phyloP scores from a whole-genome alignment of 1,140 invertebrate genomes.

The Pseudomyrmex cubaensis region DNA sequence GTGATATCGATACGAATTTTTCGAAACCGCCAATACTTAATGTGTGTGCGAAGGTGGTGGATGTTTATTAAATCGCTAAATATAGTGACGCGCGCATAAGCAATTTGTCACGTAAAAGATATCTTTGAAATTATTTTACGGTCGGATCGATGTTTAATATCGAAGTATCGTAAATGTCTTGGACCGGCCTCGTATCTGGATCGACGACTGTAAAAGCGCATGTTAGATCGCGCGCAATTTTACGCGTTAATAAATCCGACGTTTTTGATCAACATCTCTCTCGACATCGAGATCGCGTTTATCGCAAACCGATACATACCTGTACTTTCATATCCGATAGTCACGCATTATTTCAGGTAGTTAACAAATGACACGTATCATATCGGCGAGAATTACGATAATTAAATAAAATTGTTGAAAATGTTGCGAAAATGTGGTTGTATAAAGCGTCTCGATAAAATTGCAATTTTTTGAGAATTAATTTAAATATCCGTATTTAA shows the following conservation, averaged over 20 bases:
- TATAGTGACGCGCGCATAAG: not conserved
- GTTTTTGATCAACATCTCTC: slow-evolving; percentile 48
- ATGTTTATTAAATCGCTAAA: no score
- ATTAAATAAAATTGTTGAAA: not conserved
- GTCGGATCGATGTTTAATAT: not conserved
- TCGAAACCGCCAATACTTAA: no score
- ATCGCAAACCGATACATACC: slow-evolving; percentile 6
- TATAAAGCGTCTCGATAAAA: not conserved
- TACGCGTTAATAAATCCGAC: slow-evolving; percentile 48
- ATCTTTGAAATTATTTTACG: not conserved
- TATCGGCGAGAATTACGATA: not conserved
- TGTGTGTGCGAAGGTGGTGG: no score
- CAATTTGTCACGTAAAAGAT: not conserved
- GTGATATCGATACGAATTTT: not conserved
- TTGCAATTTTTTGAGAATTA: not conserved
- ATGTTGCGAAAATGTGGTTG: not conserved
- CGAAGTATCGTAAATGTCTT: not conserved
- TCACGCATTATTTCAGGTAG: slow-evolving; percentile 43
- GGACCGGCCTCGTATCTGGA: not conserved
- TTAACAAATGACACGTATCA: not conserved
- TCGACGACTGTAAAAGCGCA: not conserved
- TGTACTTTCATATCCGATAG: slow-evolving; percentile 12
- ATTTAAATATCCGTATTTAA: not conserved
- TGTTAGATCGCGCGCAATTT: slow-evolving; percentile 19
- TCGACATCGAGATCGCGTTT: not conserved